phyloP scores from a whole-genome alignment of 2,113 vertebrate species.

The Triplophysa dalaica region DNA sequence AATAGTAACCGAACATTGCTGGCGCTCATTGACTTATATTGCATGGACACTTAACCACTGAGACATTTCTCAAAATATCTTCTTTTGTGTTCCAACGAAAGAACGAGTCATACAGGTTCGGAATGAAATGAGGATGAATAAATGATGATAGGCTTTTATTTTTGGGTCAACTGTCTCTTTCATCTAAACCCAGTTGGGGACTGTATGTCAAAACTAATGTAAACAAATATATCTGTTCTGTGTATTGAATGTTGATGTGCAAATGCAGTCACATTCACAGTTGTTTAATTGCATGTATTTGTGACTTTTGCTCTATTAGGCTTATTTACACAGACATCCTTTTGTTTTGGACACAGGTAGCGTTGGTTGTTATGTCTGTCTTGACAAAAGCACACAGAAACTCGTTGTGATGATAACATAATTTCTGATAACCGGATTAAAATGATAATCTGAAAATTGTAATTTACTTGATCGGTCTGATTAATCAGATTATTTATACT shows the following conservation, averaged over 20 bases:
- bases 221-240: no score
- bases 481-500: neutral
- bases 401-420: neutral
- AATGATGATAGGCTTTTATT: no score
- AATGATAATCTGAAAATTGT: neutral
- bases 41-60: no score
- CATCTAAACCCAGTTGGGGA: no score
- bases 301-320: neutral
- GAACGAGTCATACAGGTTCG: no score
- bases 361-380: neutral
- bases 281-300: neutral
- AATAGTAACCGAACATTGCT: no score
- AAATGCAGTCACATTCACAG: neutral
- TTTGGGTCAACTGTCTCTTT: no score
- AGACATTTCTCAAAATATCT: no score
- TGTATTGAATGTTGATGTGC: neutral
- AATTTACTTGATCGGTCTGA: neutral
- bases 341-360: neutral
- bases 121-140: no score
- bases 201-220: neutral
- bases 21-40: no score
- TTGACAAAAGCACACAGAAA: neutral
- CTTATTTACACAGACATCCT: neutral
- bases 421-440: neutral
- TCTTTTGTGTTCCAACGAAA: no score